A percentile compares a stretch with the other conserved stretches of the same genome.
phyloP scores from a whole-genome alignment of 2,113 vertebrate species.

The crab-eating macaque (Macaca fascicularis) region DNA sequence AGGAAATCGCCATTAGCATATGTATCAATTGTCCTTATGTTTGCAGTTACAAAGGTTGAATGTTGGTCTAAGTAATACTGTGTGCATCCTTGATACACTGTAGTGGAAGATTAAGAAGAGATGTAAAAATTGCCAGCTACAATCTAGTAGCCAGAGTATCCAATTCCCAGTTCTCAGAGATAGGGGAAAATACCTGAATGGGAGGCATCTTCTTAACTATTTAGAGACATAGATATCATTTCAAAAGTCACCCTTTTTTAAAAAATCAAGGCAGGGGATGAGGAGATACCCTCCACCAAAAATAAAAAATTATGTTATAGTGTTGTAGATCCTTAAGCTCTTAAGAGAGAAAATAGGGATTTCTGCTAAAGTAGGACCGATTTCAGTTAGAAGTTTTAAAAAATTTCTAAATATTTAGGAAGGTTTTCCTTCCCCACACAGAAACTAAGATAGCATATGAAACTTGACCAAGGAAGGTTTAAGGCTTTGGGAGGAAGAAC shows the following conservation, averaged over 20 bases:
- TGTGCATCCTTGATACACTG: background rate
- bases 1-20: background rate
- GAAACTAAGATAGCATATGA: background rate
- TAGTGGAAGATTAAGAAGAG: background rate
- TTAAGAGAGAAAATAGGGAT: background rate
- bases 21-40: background rate
- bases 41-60: constrained; percentile 21
- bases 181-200: background rate
- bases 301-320: background rate
- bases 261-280: background rate
- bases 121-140: background rate
- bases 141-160: background rate
- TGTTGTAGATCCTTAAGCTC: background rate
- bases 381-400: background rate
- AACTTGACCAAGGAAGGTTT: background rate
- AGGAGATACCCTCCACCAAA: background rate
- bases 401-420: background rate
- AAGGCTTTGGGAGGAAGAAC: background rate
- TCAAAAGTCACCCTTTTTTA: background rate
- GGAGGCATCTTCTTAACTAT: background rate
- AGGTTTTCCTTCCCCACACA: background rate
- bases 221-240: background rate
- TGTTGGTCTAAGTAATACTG: background rate
- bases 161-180: background rate
- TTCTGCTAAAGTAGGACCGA: constrained; percentile 1